A percentile compares a stretch with the other conserved stretches of the same genome.
Conservation (phyloP, 2,797 vertebrate genomes). For the Etheostoma perlongum region DNA sequence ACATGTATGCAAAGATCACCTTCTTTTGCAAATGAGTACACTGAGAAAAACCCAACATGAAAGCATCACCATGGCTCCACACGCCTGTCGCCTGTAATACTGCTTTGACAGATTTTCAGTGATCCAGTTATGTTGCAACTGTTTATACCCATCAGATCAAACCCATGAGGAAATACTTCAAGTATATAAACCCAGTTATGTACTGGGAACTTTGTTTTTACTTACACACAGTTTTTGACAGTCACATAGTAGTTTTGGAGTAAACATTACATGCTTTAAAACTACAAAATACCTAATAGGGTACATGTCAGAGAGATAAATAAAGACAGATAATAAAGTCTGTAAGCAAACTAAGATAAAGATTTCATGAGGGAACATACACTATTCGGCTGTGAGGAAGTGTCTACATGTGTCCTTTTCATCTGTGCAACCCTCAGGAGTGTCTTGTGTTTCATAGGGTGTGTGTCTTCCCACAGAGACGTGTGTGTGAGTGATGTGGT, state of each 20-base stretch:
- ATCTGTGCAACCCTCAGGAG: constrained; percentile 61
- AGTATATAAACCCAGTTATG: neutral
- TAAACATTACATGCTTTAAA: no score
- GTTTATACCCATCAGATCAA: constrained; percentile 2
- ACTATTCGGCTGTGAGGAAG: constrained; percentile 31
- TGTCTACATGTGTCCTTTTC: constrained; percentile 57
- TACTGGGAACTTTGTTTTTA: no score
- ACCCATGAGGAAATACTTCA: neutral
- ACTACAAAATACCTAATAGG: neutral
- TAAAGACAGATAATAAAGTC: neutral
- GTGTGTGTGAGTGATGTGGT: constrained; percentile 74
- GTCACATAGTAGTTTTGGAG: no score
- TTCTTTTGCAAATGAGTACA: neutral
- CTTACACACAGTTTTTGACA: no score
- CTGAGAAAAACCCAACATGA: neutral
- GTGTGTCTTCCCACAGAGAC: constrained; percentile 64
- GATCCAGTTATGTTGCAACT: no score
- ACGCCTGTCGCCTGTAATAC: no score
- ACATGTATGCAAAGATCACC: no score
- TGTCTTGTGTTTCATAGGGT: constrained; percentile 49
- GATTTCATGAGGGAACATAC: constrained; percentile 10
- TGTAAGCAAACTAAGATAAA: neutral
- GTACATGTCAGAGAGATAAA: neutral
- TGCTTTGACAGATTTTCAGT: no score
- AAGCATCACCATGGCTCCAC: no score